Conservation (phyloP, 2,797 vertebrate species). For the Scyliorhinus canicula region DNA sequence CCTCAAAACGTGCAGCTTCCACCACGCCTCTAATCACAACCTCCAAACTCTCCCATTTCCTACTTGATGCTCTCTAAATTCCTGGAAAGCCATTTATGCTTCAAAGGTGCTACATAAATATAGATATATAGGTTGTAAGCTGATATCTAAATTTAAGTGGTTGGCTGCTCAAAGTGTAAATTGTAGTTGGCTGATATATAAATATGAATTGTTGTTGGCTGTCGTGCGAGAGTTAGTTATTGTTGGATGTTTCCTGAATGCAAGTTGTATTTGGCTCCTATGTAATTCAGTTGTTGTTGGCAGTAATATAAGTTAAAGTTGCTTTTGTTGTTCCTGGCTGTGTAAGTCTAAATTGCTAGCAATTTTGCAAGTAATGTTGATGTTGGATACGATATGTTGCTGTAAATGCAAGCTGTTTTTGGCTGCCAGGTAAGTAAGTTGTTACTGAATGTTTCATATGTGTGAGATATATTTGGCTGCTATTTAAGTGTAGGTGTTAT, state of each 20-base stretch:
- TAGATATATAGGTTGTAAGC: background rate
- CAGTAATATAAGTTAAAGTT: background rate
- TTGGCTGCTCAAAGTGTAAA: background rate
- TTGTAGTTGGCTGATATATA: background rate
- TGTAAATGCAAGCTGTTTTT: background rate
- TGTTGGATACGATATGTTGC: background rate
- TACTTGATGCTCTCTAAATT: background rate
- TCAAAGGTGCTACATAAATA: background rate
- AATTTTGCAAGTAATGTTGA: background rate
- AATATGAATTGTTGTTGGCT: background rate
- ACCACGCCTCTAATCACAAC: background rate
- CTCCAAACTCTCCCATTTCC: background rate
- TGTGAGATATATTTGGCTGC: background rate
- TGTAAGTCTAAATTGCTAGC: background rate
- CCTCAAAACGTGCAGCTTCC: background rate
- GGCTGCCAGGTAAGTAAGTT: background rate
- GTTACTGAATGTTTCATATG: background rate
- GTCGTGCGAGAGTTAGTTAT: background rate
- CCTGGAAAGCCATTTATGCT: background rate
- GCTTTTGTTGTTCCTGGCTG: background rate
- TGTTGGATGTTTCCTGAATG: background rate
- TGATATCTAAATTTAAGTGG: background rate
- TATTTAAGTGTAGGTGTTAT: background rate
- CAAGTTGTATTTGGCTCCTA: conserved; percentile 14
- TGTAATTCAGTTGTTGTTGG: background rate